Conservation (phyloP, 2,888 invertebrate species). For the Heliconius erato region DNA sequence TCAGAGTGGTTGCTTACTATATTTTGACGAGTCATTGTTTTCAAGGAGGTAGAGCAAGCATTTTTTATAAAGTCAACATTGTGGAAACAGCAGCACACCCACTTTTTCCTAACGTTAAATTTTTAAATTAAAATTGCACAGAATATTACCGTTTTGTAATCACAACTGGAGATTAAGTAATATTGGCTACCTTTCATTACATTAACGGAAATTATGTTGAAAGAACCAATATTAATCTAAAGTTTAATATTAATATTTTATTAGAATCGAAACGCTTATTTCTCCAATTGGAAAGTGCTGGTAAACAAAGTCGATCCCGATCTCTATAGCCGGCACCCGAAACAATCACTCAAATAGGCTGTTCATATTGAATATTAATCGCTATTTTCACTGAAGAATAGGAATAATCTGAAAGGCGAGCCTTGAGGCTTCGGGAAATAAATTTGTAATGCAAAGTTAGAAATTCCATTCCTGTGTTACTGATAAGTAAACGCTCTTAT, state of each 20-base stretch:
- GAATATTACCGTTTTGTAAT: slow-evolving; percentile 1
- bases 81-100: background rate
- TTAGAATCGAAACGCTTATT: slow-evolving; percentile 70
- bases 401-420: slow-evolving; percentile 79
- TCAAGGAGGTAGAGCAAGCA: slow-evolving; percentile 80
- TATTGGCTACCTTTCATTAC: slow-evolving; percentile 44
- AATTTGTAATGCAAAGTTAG: slow-evolving; percentile 86
- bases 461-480: slow-evolving; percentile 82
- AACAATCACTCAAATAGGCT: slow-evolving; percentile 84
- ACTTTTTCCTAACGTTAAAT: background rate
- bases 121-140: slow-evolving; percentile 15
- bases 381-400: slow-evolving; percentile 81
- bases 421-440: slow-evolving; percentile 76
- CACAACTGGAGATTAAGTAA: slow-evolving; percentile 25
- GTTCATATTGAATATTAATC: slow-evolving; percentile 86
- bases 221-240: slow-evolving; percentile 55
- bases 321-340: slow-evolving; percentile 66
- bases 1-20: slow-evolving; percentile 82
- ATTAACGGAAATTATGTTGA: slow-evolving; percentile 47
- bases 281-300: slow-evolving; percentile 67
- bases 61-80: slow-evolving; percentile 62
- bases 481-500: slow-evolving; percentile 81
- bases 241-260: slow-evolving; percentile 67
- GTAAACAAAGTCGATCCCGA: slow-evolving; percentile 69
- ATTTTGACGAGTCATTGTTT: slow-evolving; percentile 83